phyloP scores from a whole-genome alignment of 2,888 invertebrate species.

The Cataglyphis altisquamis region DNA sequence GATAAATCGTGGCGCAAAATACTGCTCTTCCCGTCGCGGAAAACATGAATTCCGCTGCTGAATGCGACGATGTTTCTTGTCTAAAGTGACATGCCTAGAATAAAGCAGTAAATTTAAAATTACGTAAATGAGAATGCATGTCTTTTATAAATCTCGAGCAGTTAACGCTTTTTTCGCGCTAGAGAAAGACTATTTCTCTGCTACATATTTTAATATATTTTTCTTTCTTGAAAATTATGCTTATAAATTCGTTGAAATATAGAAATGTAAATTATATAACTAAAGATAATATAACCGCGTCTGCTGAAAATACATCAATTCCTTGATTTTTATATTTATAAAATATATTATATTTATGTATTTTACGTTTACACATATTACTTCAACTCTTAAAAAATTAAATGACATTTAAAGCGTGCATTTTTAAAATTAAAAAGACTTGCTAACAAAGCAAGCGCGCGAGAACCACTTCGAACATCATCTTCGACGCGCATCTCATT shows the following conservation, averaged over 20 bases:
- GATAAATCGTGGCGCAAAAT: conserved; percentile 52
- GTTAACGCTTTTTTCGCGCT: conserved; percentile 16
- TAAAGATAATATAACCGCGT: not conserved
- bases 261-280: not conserved
- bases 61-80: conserved; percentile 46
- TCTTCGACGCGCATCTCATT: conserved; percentile 68
- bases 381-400: not conserved
- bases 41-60: conserved; percentile 24
- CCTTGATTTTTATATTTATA: not conserved
- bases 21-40: conserved; percentile 11
- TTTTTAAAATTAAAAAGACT: not conserved
- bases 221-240: not conserved
- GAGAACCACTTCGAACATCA: not conserved
- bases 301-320: not conserved
- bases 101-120: conserved; percentile 41
- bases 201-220: not conserved
- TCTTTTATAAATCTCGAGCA: conserved; percentile 54
- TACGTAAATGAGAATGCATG: conserved; percentile 55
- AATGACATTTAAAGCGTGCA: not conserved
- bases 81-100: conserved; percentile 42
- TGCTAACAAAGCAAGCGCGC: not conserved
- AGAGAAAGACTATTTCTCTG: not conserved
- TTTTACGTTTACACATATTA: not conserved
- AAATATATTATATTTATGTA: no score
- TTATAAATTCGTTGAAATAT: not conserved